Base-by-base conservation (phyloP, 2,113 vertebrate genomes). In the Trachemys scripta region DNA sequence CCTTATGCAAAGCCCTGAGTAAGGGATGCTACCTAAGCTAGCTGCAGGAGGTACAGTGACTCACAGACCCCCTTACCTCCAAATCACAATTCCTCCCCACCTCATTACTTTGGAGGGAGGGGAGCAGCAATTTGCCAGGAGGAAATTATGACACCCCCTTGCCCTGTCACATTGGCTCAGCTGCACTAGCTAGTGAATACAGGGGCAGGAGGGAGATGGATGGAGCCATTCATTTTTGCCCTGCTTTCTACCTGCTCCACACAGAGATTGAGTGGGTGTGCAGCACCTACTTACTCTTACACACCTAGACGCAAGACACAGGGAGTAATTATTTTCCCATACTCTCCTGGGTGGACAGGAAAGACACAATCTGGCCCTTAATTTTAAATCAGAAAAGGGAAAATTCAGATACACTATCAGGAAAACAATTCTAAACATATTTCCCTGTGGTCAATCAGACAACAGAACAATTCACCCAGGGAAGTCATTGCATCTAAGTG, bases 141-240 rank as follows among this genome's bases (percentile, higher is more conserved):
- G 45, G 42, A 89, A 82, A 59, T 6, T 62, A 31, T 86, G 62
- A 80, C 72, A 82, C 14, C 42, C 19, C 20, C 25, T 10, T 0
- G 8, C 10, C 51, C 0, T 19, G 2, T 1, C 14, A 5, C 22
- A 59, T 2, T 7, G 56, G 0, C 57, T 31, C 27, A 5, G 2
- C 4, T 12, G 22, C 11, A 12, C 1, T 0, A 56, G 17, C 19
- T 72, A 38, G n/a, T 72, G 65, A 22, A 72, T 72, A 38, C 10
- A 0, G 2, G 16, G 17, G 6, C 42, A 42, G 22, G 2, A 11
- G 16, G 35, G 49, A 45, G 25, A 0, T 22, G 38, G 38, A 38
- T 38, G 38, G 38, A 38, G 38, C 38, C n/a, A 38, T 20, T 25
- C 38, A 45, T 45, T 76, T 25, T 10, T 25, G 22, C 27, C 57